These are phyloP conservation scores for Piprites chloris DNA, from an alignment of 2,113 vertebrate genomes.

Conservation along the genomic window DNA sequence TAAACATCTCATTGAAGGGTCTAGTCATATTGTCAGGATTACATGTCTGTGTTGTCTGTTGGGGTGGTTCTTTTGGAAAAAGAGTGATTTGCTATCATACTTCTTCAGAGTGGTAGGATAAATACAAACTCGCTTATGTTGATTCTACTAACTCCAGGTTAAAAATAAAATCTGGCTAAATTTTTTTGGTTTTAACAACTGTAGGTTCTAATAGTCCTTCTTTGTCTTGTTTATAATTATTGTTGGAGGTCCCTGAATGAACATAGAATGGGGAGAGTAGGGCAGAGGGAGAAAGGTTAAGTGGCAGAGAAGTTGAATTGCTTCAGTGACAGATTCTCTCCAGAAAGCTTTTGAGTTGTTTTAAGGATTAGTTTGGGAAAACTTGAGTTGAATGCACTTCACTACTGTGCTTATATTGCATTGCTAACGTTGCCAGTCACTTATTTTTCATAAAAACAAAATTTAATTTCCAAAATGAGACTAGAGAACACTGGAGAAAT, in stretches of 20 bases:
- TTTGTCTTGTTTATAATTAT: neutral
- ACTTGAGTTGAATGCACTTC: conserved; percentile 35
- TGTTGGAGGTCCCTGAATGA: neutral
- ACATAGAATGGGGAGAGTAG: neutral
- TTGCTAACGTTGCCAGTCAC: neutral
- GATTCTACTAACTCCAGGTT: neutral
- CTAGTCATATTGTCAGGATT: neutral
- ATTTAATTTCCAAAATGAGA: conserved; percentile 48
- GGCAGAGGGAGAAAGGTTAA: conserved; percentile 38
- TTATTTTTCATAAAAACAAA: conserved; percentile 47
- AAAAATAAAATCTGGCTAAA: neutral
- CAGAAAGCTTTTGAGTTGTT: conserved; percentile 56
- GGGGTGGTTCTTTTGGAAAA: neutral
- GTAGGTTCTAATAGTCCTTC: neutral
- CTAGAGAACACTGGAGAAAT: neutral
- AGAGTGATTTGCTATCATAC: neutral
- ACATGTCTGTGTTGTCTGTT: neutral
- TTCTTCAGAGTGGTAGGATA: neutral
- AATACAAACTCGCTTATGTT: neutral
- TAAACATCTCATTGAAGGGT: neutral
- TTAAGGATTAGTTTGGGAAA: conserved; percentile 69
- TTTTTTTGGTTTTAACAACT: neutral
- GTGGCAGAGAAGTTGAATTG: conserved; percentile 60
- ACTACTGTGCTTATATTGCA: neutral
- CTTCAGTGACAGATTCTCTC: conserved; percentile 56